These are phyloP conservation scores for Pseudomyrmex cubaensis DNA, from an alignment of 1,140 invertebrate genomes.

Conservation along the genomic window DNA sequence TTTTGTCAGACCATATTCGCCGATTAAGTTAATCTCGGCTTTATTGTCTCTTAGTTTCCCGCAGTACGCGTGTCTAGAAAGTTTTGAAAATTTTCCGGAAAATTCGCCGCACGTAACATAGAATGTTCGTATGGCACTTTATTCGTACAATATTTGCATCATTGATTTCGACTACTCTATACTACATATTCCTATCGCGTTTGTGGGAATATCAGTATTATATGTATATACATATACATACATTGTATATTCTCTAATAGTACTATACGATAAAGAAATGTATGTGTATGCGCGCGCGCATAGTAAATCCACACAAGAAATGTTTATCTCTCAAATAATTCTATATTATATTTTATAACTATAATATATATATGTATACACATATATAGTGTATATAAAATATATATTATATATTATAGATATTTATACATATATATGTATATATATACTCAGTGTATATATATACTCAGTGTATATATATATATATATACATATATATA, in stretches of 20 bases:
- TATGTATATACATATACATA: neutral
- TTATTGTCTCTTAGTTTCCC: conserved; percentile 23
- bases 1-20: neutral
- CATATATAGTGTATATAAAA: too few relatives aligned
- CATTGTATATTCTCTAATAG: neutral
- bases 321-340: too few relatives aligned
- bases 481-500: too few relatives aligned
- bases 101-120: conserved; percentile 8
- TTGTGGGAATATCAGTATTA: neutral
- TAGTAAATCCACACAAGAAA: too few relatives aligned
- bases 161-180: conserved; percentile 18
- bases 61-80: conserved; percentile 15
- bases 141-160: conserved; percentile 3
- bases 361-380: too few relatives aligned
- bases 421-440: too few relatives aligned
- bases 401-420: too few relatives aligned
- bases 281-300: too few relatives aligned
- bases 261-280: neutral
- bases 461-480: too few relatives aligned
- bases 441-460: too few relatives aligned
- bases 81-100: conserved; percentile 6
- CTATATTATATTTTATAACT: too few relatives aligned
- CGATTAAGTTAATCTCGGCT: conserved; percentile 42
- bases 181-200: neutral
- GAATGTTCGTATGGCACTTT: too few relatives aligned